These are phyloP conservation scores for Chelon labrosus DNA, from an alignment of 2,797 vertebrate species.

Conservation along the genomic window DNA sequence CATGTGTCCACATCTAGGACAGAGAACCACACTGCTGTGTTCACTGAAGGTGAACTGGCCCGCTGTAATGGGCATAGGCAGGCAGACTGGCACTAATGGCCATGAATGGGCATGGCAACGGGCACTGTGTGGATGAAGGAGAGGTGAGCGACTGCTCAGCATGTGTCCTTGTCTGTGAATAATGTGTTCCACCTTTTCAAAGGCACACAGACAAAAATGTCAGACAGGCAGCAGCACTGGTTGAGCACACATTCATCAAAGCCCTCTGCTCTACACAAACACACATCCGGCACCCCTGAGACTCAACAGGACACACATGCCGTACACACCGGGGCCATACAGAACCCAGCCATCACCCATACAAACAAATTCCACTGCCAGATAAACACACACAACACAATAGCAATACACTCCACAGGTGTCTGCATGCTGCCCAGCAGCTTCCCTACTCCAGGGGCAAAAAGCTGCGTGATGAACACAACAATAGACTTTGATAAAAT, in stretches of 20 bases:
- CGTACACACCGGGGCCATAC: constrained; percentile 6
- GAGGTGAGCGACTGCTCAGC: constrained; percentile 63
- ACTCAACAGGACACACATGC: constrained; percentile 44
- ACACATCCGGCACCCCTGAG: constrained; percentile 42
- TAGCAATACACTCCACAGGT: constrained; percentile 52
- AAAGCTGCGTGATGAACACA: constrained; percentile 4
- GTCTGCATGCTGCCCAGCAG: constrained; percentile 42
- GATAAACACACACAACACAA: constrained; percentile 6
- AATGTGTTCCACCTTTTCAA: constrained; percentile 72
- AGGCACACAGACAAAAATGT: constrained; percentile 56
- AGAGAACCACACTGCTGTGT: constrained; percentile 25
- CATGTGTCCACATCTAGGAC: constrained; percentile 32
- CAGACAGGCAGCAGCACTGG: constrained; percentile 44
- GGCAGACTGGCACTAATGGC: constrained; percentile 62
- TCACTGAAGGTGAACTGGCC: constrained; percentile 45
- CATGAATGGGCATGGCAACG: constrained; percentile 56
- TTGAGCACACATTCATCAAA: constrained; percentile 52
- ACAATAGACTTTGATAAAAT: constrained; percentile 35
- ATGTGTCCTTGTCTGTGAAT: constrained; percentile 69
- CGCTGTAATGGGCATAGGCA: constrained; percentile 38
- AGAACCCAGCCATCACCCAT: constrained; percentile 33
- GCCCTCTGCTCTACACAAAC: constrained; percentile 22
- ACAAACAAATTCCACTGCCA: constrained; percentile 43
- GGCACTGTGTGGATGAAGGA: constrained; percentile 56
- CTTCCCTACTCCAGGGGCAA: constrained; percentile 1